These are phyloP conservation scores for Arctia plantaginis DNA, from an alignment of 2,888 invertebrate genomes.

Conservation along the genomic window DNA sequence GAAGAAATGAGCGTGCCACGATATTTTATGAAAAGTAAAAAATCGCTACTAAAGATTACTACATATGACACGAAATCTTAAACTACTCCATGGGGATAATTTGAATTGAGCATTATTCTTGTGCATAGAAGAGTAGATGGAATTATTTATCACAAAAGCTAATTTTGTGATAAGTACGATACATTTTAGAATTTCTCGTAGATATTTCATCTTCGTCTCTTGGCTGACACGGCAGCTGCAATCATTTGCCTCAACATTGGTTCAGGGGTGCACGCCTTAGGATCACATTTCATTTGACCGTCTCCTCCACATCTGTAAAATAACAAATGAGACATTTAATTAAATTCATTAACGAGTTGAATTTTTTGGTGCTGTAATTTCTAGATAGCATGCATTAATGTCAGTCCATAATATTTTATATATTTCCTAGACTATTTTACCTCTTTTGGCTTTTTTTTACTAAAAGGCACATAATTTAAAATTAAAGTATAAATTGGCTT, in stretches of 20 bases:
- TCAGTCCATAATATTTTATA: background rate
- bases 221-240: conserved; percentile 91
- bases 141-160: conserved; percentile 76
- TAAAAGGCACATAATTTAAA: no score
- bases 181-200: conserved; percentile 56
- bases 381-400: background rate
- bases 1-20: conserved; percentile 79
- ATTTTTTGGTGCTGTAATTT: background rate
- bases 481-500: no score
- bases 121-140: conserved; percentile 82
- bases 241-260: conserved; percentile 97
- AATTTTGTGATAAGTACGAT: conserved; percentile 73
- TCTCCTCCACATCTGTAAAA: conserved; percentile 94
- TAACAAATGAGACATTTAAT: conserved; percentile 25
- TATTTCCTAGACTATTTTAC: background rate
- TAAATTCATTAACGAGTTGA: background rate
- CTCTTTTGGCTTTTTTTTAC: no score
- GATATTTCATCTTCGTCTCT: conserved; percentile 89
- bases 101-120: conserved; percentile 86
- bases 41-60: conserved; percentile 75
- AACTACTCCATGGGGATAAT: conserved; percentile 82
- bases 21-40: conserved; percentile 74
- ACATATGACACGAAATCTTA: conserved; percentile 85
- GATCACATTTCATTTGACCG: conserved; percentile 98
- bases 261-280: conserved; percentile 95